Percentiles rank a stretch among this genome's conserved stretches.
Evolutionary conservation across 1,140 invertebrate genomes (phyloP).

Genomic region (Penaeus chinensis): DNA sequence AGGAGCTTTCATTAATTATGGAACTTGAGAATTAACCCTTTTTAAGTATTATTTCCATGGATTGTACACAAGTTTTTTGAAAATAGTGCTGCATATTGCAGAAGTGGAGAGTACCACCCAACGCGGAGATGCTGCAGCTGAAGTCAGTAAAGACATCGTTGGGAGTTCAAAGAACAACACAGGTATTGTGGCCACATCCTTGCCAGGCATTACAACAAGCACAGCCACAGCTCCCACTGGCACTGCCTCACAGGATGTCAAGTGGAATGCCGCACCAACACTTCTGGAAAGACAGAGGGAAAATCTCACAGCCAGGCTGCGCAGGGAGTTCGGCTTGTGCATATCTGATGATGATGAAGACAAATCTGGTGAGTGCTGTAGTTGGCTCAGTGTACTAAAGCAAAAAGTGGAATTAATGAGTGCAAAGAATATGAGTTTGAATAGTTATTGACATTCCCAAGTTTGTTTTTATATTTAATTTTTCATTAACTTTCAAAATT

Average conservation of each 20-base stretch:
- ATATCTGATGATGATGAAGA: constrained; percentile 77
- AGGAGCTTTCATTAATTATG: background rate
- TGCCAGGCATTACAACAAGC: constrained; percentile 1
- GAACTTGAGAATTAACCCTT: background rate
- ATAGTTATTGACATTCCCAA: too few relatives aligned
- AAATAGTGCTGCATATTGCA: too few relatives aligned
- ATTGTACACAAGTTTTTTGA: too few relatives aligned
- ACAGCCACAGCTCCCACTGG: constrained; percentile 11
- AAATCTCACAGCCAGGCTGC: constrained; percentile 79
- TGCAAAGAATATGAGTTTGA: too few relatives aligned
- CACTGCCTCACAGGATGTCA: constrained; percentile 51
- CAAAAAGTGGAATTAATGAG: too few relatives aligned
- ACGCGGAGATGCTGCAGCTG: constrained; percentile 13
- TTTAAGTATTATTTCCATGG: too few relatives aligned
- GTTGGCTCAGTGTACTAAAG: too few relatives aligned
- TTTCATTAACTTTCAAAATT: too few relatives aligned
- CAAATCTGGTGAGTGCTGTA: constrained; percentile 64
- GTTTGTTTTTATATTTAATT: too few relatives aligned
- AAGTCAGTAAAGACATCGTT: background rate
- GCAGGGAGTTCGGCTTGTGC: constrained; percentile 81
- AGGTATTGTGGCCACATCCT: constrained; percentile 6
- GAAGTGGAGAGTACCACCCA: background rate
- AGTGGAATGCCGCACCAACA: constrained; percentile 78
- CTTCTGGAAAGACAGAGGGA: constrained; percentile 80
- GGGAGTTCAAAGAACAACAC: constrained; percentile 2